Evolutionary conservation across 2,888 invertebrate genomes (phyloP), one percentile per base, ranked within the genome.

Genomic region (Argyresthia goedartella): DNA sequence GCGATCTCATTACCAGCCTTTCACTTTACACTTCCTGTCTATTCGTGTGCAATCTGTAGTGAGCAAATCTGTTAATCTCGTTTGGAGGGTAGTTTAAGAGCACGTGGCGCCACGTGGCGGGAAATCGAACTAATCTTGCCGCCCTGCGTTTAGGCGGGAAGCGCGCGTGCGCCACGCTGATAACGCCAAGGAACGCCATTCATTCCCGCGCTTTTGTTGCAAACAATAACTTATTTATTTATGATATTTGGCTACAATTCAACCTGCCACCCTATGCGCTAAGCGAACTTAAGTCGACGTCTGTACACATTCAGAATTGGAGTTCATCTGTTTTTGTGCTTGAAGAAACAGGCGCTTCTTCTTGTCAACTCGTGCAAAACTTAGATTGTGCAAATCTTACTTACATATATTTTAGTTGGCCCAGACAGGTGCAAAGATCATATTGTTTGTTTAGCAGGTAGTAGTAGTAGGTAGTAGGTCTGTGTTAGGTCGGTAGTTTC

Each of bases 41-140:
- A 82, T 82, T 85, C 79, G 79, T 82, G 85, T 85, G 81, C 85
- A 86, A 85, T 86, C 82, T 84, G 86, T 84, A 85, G 85, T 84
- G 82, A 78, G 81, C 80, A 85, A 85, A 86, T 86, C 86, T 82
- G 82, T 77, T 86, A 86, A 86, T 86, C 85, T 86, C 73, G 80
- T 85, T 84, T 80, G 71, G 80, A 71, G 52, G 81, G 80, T 76
- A 76, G 73, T 67, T 64, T 59, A 58, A 56, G 54, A 82, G 69
- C 84, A 82, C 85, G 85, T 79, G 85, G 76, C 84, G 84, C 78
- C 84, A 80, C 85, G 86, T 84, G 85, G 25, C 73, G 62, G 65
- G 67, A 76, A 82, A 85, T 84, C 80, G 71, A 84, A 84, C 81
- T 84, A 85, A 86, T 85, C 86, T 85, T 69, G 68, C 69, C 64